Base-by-base conservation (phyloP, 2,888 invertebrate genomes). In the Eumerus sabulonum region DNA sequence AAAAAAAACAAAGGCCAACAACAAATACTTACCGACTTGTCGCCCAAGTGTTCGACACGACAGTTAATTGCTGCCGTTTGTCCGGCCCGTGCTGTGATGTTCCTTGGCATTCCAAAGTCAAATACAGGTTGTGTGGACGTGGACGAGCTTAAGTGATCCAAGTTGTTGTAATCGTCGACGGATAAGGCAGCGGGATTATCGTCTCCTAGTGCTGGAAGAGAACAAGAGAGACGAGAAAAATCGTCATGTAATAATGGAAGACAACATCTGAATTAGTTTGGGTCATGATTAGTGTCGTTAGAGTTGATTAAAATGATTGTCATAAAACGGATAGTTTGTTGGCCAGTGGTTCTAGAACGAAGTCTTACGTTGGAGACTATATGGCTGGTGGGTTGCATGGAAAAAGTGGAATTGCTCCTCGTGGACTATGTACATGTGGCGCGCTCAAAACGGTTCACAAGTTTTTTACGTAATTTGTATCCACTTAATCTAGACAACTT, bases 21-120 rank as follows among this genome's bases (percentile, higher is more conserved):
- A 27, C 27, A 11, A 54, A 56, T 36, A 84, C 88, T 87, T 88
- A 96, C 96, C 90, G 95, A 95, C 91, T 96, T 95, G 90, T 96
- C 96, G 54, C 95, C 95, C 54, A 96, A 92, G 87, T 96, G 94
- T 89, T 95, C 94, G 76, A 96, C 95, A 86, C 95, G 92, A 90
- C 96, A 96, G 89, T 96, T 95, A 85, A 96, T 92, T 90, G 95
- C 95, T 60, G 95, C 95, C 83, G 95, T 95, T 90, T 96, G 95
- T 18, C 96, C 95, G 73, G 95, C 94, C 83, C 95, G 93, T 4
- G 95, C 95, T 59, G 96, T 95, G 84, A 96, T 94, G 89, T 96
- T 96, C 83, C 95, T 91, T 35, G 94, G 93, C 86, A 96, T 95
- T 88, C 94, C 94, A 90, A 94, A 93, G 90, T 95, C 95, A 90